A percentile compares a stretch with the other conserved stretches of the same genome.
phyloP scores from a whole-genome alignment of 2,113 vertebrate genomes.

The Anoura caudifer region DNA sequence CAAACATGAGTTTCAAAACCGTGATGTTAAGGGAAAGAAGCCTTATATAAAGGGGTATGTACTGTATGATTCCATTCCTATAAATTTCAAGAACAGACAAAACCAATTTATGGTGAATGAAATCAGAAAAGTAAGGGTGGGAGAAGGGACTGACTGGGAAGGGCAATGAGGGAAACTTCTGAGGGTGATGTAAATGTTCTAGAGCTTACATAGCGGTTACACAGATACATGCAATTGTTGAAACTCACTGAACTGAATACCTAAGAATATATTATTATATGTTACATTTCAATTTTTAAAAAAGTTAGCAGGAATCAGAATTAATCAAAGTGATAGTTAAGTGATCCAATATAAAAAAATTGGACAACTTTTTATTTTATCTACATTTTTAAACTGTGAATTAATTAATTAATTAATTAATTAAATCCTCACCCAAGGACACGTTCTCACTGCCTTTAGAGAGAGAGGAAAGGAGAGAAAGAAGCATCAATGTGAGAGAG shows the following conservation, averaged over 20 bases:
- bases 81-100: neutral
- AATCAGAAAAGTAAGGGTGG: neutral
- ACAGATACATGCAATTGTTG: neutral
- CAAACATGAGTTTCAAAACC: neutral
- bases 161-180: neutral
- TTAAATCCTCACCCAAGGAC: no score
- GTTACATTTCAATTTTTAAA: no score
- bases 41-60: neutral
- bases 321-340: neutral
- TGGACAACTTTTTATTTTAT: neutral
- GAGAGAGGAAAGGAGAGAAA: no score
- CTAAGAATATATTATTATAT: no score
- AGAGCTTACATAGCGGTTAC: neutral
- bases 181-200: neutral
- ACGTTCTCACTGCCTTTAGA: no score
- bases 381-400: neutral
- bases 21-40: neutral
- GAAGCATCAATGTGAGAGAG: no score
- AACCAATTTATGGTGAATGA: neutral
- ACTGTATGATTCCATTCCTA: neutral
- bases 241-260: no score
- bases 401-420: no score
- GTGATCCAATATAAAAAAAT: neutral
- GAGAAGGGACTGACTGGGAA: neutral
- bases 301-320: neutral